These are phyloP conservation scores for Myotis davidii DNA, from an alignment of 2,113 vertebrate genomes.

Conservation along the genomic window DNA sequence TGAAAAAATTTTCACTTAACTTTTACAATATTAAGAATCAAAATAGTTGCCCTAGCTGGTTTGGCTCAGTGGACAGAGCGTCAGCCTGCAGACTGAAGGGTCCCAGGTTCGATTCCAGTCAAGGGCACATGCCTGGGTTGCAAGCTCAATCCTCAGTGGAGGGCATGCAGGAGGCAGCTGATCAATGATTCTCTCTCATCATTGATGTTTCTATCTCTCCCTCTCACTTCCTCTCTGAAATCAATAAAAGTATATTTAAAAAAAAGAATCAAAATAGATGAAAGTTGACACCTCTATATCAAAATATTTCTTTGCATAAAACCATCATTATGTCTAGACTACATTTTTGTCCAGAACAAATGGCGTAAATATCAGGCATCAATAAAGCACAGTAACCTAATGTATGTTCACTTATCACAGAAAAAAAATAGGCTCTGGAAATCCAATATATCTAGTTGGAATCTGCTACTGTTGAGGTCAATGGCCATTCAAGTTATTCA, in stretches of 20 bases:
- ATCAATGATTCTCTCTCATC: too few species aligned
- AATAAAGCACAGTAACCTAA: not conserved
- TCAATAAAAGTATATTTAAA: too few species aligned
- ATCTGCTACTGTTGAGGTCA: not conserved
- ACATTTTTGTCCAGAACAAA: not conserved
- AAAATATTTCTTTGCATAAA: conserved; percentile 45
- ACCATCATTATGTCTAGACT: not conserved
- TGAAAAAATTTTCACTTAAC: not conserved
- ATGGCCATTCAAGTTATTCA: not conserved
- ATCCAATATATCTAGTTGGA: not conserved
- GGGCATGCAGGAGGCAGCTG: too few species aligned
- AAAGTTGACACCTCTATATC: not conserved
- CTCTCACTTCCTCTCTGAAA: too few species aligned
- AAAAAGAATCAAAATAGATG: not conserved
- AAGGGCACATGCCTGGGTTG: too few species aligned
- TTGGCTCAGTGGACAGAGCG: too few species aligned
- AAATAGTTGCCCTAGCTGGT: not conserved
- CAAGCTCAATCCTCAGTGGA: too few species aligned
- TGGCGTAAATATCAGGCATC: conserved; percentile 1
- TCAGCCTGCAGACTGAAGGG: too few species aligned
- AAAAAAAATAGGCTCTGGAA: not conserved
- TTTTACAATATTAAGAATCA: conserved; percentile 42
- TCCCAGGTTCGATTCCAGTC: too few species aligned
- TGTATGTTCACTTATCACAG: not conserved
- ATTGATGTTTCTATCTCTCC: too few species aligned